phyloP scores from a whole-genome alignment of 2,888 invertebrate genomes.

The Drosophila tripunctata region DNA sequence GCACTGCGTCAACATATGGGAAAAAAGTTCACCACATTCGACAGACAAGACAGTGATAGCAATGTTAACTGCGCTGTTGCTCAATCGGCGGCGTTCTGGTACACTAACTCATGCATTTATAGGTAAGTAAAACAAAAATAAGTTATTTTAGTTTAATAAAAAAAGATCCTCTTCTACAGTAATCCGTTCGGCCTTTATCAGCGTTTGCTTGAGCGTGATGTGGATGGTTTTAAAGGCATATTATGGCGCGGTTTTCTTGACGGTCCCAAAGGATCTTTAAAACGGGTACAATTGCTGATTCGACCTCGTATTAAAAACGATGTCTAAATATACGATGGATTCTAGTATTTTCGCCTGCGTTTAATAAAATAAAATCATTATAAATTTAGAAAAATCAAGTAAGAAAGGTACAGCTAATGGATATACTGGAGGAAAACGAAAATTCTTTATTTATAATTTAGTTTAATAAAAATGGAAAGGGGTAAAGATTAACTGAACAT shows the following conservation, averaged over 20 bases:
- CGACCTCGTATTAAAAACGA: constrained; percentile 44
- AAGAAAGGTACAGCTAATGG: too few relatives aligned
- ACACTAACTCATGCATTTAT: constrained; percentile 45
- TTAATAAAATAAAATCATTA: too few relatives aligned
- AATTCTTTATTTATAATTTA: too few relatives aligned
- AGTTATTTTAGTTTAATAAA: too few relatives aligned
- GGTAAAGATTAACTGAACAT: too few relatives aligned
- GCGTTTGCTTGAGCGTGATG: constrained; percentile 52
- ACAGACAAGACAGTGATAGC: constrained; percentile 51
- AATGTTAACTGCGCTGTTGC: constrained; percentile 44
- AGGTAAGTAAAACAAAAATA: constrained; percentile 48
- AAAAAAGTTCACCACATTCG: constrained; percentile 64
- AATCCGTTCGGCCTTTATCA: constrained; percentile 69
- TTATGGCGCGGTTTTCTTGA: constrained; percentile 65
- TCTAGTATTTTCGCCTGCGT: too few relatives aligned
- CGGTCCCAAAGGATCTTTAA: constrained; percentile 67
- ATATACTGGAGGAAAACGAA: too few relatives aligned
- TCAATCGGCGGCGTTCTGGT: constrained; percentile 67
- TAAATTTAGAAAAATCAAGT: too few relatives aligned
- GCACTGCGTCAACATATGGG: constrained; percentile 53
- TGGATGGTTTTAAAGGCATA: constrained; percentile 59
- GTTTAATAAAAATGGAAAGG: too few relatives aligned
- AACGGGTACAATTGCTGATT: constrained; percentile 53
- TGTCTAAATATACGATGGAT: constrained; percentile 4
- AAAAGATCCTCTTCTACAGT: constrained; percentile 36